These are phyloP conservation scores for Cuniculus paca DNA, from an alignment of 2,797 vertebrate genomes.

Conservation along the genomic window DNA sequence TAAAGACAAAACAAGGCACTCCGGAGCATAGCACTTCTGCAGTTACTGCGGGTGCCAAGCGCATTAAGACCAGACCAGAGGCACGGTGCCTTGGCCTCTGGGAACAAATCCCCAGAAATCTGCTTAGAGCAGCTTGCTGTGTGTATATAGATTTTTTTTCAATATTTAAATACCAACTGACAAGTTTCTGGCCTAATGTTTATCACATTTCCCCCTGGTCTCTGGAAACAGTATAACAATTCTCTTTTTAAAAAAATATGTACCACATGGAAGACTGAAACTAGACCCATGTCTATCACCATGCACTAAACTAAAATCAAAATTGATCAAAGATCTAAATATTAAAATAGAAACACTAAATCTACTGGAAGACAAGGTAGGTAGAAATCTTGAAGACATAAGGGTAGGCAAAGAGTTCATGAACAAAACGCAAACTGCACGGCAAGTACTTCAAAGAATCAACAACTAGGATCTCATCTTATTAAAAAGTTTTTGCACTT, in stretches of 20 bases:
- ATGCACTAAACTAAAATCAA: too few species aligned
- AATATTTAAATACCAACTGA: conserved; percentile 66
- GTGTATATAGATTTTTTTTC: background rate
- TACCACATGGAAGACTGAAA: too few species aligned
- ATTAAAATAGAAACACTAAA: too few species aligned
- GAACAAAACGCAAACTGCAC: too few species aligned
- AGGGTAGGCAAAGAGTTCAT: too few species aligned
- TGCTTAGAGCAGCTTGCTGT: conserved; percentile 62
- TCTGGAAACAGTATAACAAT: background rate
- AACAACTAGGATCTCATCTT: too few species aligned
- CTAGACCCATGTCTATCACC: too few species aligned
- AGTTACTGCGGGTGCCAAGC: conserved; percentile 78
- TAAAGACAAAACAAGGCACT: conserved; percentile 84
- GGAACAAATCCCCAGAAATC: conserved; percentile 84
- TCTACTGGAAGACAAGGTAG: too few species aligned
- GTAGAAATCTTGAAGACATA: too few species aligned
- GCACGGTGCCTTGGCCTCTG: conserved; percentile 78
- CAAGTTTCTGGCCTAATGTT: conserved; percentile 9
- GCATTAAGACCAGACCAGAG: conserved; percentile 82
- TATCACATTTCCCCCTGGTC: background rate
- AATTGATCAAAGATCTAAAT: too few species aligned
- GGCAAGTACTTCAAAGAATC: too few species aligned
- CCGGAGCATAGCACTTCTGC: conserved; percentile 77
- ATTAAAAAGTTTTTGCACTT: too few species aligned
- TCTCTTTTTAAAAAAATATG: conserved; percentile 22